Percentiles rank a stretch among this genome's conserved stretches.
Conservation (phyloP, 2,888 invertebrate species). For the Agriopis marginaria region DNA sequence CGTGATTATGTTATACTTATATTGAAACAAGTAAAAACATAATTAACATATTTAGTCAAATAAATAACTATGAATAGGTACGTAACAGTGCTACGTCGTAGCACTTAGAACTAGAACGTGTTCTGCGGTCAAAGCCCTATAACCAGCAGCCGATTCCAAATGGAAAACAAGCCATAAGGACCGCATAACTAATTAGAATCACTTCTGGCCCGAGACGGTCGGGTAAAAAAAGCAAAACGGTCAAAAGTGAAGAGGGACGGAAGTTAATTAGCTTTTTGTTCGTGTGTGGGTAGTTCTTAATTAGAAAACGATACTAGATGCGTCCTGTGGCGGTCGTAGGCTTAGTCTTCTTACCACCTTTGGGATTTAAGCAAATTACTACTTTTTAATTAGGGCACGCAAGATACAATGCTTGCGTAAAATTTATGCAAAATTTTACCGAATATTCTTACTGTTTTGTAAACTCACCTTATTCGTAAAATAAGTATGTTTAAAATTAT, state of each 20-base stretch:
- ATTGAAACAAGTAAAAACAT: neutral
- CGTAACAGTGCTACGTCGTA: neutral
- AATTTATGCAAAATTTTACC: no score
- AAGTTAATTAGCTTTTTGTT: slow-evolving; percentile 35
- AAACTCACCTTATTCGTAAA: no score
- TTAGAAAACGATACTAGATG: slow-evolving; percentile 24
- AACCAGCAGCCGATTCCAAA: slow-evolving; percentile 34
- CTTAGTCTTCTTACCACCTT: slow-evolving; percentile 1
- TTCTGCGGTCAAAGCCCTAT: slow-evolving; percentile 28
- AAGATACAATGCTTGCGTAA: neutral
- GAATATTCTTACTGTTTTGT: no score
- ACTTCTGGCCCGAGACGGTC: slow-evolving; percentile 34
- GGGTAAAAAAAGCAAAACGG: slow-evolving; percentile 34
- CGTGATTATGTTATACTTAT: neutral
- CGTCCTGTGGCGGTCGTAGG: slow-evolving; percentile 2
- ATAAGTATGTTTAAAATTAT: no score
- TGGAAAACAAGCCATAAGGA: slow-evolving; percentile 35
- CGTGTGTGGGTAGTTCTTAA: slow-evolving; percentile 30
- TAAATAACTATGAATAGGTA: neutral
- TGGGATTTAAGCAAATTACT: neutral
- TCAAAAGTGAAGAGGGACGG: slow-evolving; percentile 19
- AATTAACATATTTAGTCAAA: neutral
- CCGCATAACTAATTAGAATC: slow-evolving; percentile 45
- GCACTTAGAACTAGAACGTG: neutral
- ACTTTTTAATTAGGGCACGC: neutral